These are phyloP conservation scores for Peromyscus attwateri DNA, from an alignment of 2,797 vertebrate genomes.

Conservation along the genomic window DNA sequence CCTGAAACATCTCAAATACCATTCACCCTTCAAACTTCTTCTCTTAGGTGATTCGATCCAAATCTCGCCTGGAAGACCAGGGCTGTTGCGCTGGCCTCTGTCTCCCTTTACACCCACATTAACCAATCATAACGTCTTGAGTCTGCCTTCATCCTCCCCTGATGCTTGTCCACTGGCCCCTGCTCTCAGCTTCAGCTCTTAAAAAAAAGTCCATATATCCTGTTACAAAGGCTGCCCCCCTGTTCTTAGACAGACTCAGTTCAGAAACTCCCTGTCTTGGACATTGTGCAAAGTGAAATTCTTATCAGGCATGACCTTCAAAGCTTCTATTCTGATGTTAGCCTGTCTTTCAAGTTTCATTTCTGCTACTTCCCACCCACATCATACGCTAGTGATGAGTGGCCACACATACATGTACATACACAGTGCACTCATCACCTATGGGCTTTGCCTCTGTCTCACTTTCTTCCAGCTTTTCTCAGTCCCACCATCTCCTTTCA, in stretches of 20 bases:
- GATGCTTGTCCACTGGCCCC: not conserved
- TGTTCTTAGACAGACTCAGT: not conserved
- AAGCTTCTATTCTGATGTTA: not conserved
- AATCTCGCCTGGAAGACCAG: not conserved
- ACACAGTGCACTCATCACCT: not conserved
- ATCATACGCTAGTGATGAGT: not conserved
- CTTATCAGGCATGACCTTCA: not conserved
- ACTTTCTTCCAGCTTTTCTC: not conserved
- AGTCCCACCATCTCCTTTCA: not conserved
- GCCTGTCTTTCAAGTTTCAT: not conserved
- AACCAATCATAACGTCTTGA: not conserved
- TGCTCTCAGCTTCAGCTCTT: not conserved
- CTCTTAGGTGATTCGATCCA: not conserved
- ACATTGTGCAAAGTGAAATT: not conserved
- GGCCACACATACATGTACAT: not conserved
- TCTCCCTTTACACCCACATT: rapidly evolving
- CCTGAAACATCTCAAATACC: not conserved
- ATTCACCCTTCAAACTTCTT: not conserved
- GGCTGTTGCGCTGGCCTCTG: not conserved
- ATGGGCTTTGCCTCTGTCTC: not conserved
- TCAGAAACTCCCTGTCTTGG: not conserved
- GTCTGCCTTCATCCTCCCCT: not conserved
- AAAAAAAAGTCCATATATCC: not conserved
- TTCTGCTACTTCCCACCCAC: not conserved
- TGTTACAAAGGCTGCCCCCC: not conserved